Base-by-base conservation (phyloP, 1,140 invertebrate species). In the Drosophila ambigua region DNA sequence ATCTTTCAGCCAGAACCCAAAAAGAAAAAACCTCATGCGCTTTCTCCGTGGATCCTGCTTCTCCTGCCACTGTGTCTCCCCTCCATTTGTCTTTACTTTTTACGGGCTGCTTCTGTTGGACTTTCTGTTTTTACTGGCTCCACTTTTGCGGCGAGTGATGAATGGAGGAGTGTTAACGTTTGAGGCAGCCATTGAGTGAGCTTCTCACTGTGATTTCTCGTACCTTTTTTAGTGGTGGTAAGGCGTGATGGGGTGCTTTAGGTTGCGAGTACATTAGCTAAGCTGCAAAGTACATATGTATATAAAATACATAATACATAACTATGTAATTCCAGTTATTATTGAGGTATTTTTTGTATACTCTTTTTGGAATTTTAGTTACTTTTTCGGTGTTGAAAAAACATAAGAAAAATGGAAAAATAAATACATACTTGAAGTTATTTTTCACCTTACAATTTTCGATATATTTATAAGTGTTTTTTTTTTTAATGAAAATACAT, bases 1-100 rank as follows among this genome's bases (percentile, higher is more conserved):
- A 90, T 90, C 87, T 90, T 90, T 82, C 67, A 74, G 35, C 48
- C 69, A 53, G 61, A 48, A 61, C 45, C 46, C 41, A 72, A 60
- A 28, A 43, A 35, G 24, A 43, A 57, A 44, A 48, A 51, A 48
- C 41, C 31, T 69, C 67, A 57, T 60, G 62, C 41, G 28, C 20
- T 68, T 46, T 49, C 28, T 46, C 43, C 9, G 0, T 31, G 8
- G 28, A 28, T 7, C 49, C 54, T 26, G 24, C 11, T 11, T 26
- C 31, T 50, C 44, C 31, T 15, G 35, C 53, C 8, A 13, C 16
- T n/a, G 28, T 44, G 20, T 6, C 13, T 7, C 50, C 16, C 7
- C 31, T 15, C 23, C 6, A 26, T 69, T 50, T 58, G 58, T 26
- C 65, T 71, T 28, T 13, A 13, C 35, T 39, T 39, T 39, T 39